Conservation (phyloP, 2,797 vertebrate genomes). For the Chromis chromis region DNA sequence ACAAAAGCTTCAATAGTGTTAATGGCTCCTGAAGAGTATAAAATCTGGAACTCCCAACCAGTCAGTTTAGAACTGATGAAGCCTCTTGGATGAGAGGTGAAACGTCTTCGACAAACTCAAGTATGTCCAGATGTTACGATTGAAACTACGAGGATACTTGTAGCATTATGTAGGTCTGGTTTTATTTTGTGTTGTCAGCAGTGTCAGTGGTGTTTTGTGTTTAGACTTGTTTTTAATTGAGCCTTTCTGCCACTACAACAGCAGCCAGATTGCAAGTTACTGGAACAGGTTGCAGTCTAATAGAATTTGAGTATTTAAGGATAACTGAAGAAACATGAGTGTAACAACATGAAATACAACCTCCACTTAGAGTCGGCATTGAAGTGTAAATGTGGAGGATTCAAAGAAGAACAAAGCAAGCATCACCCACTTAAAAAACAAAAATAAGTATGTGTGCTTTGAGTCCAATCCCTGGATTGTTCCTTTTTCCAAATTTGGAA, state of each 20-base stretch:
- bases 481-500: background rate
- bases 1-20: too few relatives aligned
- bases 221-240: constrained; percentile 9
- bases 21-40: too few relatives aligned
- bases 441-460: constrained; percentile 22
- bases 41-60: too few relatives aligned
- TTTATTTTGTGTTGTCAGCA: constrained; percentile 16
- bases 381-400: constrained; percentile 38
- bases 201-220: constrained; percentile 15
- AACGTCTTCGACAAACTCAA: too few relatives aligned
- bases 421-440: constrained; percentile 33
- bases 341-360: constrained; percentile 29
- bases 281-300: constrained; percentile 30
- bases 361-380: constrained; percentile 18
- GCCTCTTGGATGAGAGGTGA: too few relatives aligned
- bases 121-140: too few relatives aligned
- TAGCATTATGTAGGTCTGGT: background rate
- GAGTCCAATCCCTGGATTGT: constrained; percentile 8
- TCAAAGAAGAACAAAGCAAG: constrained; percentile 41
- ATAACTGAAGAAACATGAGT: constrained; percentile 16
- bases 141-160: too few relatives aligned
- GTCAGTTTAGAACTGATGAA: too few relatives aligned
- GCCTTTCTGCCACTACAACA: constrained; percentile 8
- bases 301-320: constrained; percentile 17
- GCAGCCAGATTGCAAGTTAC: constrained; percentile 22